Conservation (phyloP, 2,113 vertebrate genomes). For the Gnathonemus longibarbis region DNA sequence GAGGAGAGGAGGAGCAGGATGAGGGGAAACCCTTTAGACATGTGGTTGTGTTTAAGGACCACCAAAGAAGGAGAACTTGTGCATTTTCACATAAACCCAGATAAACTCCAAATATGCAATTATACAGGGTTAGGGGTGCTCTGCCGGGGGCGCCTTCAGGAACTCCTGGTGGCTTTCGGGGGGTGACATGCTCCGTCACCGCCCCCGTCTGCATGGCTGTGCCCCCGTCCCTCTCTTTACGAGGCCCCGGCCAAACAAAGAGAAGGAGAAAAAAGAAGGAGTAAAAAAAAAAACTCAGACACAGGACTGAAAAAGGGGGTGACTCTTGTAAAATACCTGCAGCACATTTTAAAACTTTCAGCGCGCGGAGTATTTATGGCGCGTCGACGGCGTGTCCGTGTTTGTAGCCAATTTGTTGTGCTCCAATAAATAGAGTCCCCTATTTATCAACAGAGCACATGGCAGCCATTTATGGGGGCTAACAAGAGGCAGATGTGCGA, state of each 20-base stretch:
- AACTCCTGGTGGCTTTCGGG: constrained; percentile 60
- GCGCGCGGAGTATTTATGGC: constrained; percentile 61
- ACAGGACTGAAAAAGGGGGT: constrained; percentile 37
- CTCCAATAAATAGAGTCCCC: constrained; percentile 71
- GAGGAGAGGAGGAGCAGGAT: constrained; percentile 48
- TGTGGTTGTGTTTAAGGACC: constrained; percentile 77
- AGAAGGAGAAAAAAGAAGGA: constrained; percentile 50
- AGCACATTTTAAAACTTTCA: constrained; percentile 65
- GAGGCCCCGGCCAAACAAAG: constrained; percentile 32
- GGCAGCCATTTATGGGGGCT: constrained; percentile 71
- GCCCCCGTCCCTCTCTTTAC: constrained; percentile 55
- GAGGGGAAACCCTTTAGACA: constrained; percentile 62
- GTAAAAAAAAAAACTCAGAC: constrained; percentile 42
- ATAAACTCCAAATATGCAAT: constrained; percentile 76
- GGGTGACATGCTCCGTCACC: constrained; percentile 33
- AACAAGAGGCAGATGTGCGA: constrained; percentile 81
- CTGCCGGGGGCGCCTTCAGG: constrained; percentile 67
- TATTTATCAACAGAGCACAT: constrained; percentile 75
- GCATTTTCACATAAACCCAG: constrained; percentile 70
- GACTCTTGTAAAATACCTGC: constrained; percentile 61
- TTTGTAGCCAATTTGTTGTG: constrained; percentile 74
- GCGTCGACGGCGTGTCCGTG: constrained; percentile 69
- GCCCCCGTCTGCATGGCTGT: constrained; percentile 14
- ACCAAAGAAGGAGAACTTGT: constrained; percentile 71
- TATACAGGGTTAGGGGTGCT: constrained; percentile 68